phyloP scores from a whole-genome alignment of 2,113 vertebrate species.

The Apodemus sylvaticus region DNA sequence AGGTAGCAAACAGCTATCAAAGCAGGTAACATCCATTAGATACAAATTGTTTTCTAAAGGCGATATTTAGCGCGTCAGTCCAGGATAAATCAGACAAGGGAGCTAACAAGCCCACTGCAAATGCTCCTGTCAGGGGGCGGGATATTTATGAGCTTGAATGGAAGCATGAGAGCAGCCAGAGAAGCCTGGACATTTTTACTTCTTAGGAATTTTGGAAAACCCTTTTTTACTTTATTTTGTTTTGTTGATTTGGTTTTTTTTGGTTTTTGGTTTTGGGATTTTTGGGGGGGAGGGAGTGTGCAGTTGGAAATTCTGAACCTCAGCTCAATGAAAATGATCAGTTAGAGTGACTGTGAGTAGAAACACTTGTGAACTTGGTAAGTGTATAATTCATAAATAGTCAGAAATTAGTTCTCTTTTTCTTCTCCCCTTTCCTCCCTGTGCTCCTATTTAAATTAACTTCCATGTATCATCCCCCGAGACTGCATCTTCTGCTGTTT shows the following conservation, averaged over 20 bases:
- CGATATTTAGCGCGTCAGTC: constrained; percentile 45
- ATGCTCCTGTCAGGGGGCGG: not conserved
- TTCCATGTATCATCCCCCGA: not conserved
- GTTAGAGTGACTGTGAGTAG: constrained; percentile 33
- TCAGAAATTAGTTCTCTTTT: not conserved
- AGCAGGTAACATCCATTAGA: constrained; percentile 26
- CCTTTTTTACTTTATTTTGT: not conserved
- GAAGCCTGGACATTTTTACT: not conserved
- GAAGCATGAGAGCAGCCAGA: not conserved
- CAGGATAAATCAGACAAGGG: constrained; percentile 7
- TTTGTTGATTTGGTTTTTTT: too few relatives aligned
- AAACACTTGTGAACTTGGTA: not conserved
- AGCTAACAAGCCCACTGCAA: constrained; percentile 16
- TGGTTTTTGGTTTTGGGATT: not conserved
- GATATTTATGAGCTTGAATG: constrained; percentile 24
- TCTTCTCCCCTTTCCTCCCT: not conserved
- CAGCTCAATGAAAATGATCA: not conserved
- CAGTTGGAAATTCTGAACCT: constrained; percentile 4
- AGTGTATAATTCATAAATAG: not conserved
- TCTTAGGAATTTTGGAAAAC: constrained; percentile 1
- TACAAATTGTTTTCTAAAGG: constrained; percentile 60
- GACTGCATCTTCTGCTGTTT: not conserved
- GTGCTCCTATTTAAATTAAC: not conserved
- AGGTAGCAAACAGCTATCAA: constrained; percentile 57
- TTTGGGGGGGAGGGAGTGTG: too few relatives aligned